Percentiles rank a stretch among this genome's conserved stretches.
phyloP scores from a whole-genome alignment of 2,797 vertebrate species.

The Trachurus trachurus region DNA sequence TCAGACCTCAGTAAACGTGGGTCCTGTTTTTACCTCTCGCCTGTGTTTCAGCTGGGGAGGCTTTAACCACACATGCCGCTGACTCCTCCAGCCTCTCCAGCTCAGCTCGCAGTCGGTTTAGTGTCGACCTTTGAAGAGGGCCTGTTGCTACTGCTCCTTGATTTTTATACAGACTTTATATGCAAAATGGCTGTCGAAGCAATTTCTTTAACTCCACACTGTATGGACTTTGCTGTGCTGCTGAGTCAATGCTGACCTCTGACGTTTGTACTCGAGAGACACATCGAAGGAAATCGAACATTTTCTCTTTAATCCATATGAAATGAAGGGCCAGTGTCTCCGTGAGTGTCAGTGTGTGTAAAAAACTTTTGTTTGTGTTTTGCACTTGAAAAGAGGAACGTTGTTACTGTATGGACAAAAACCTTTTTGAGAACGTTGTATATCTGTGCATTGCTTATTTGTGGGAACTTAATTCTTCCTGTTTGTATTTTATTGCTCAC shows the following conservation, averaged over 20 bases:
- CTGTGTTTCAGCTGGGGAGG: conserved; percentile 67
- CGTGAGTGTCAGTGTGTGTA: conserved; percentile 57
- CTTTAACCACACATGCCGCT: conserved; percentile 61
- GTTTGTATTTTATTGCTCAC: conserved; percentile 70
- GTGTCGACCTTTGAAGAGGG: conserved; percentile 51
- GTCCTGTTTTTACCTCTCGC: conserved; percentile 75
- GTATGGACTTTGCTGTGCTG: conserved; percentile 60
- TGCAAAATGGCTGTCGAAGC: conserved; percentile 74
- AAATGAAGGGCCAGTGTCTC: conserved; percentile 68
- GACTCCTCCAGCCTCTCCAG: conserved; percentile 55
- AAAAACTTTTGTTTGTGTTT: conserved; percentile 64
- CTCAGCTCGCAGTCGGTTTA: conserved; percentile 54
- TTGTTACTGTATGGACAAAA: conserved; percentile 65
- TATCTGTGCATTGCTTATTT: conserved; percentile 75
- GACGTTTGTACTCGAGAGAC: conserved; percentile 66
- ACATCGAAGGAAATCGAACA: conserved; percentile 51
- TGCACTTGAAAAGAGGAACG: conserved; percentile 67
- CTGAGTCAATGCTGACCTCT: conserved; percentile 58
- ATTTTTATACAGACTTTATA: conserved; percentile 80
- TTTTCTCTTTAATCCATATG: conserved; percentile 55
- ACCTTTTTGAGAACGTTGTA: conserved; percentile 66
- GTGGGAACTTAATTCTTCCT: conserved; percentile 67
- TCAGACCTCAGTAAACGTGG: conserved; percentile 61
- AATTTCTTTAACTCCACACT: conserved; percentile 52
- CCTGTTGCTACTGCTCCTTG: conserved; percentile 56